Evolutionary conservation across 2,797 vertebrate species (phyloP), one percentile per base, ranked within the genome.

Genomic region (Urocyon cinereoargenteus): DNA sequence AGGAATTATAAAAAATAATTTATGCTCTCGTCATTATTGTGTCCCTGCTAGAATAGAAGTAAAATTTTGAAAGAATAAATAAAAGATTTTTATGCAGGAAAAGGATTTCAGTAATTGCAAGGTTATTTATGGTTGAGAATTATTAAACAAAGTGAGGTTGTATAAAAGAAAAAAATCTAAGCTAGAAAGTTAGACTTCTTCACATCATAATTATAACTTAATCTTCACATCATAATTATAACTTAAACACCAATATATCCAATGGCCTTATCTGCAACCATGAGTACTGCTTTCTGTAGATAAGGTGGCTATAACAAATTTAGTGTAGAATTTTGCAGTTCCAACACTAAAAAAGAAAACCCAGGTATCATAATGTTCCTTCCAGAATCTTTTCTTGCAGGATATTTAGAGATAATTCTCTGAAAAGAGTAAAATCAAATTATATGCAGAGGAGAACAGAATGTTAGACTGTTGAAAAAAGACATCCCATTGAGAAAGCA

Each of bases 341-440:
- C 22, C 93, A 86, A 78, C 68, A 24, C 51, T 86, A 84, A 97
- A 77, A 96, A 94, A 68, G 40, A 85, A 95, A 96, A 90, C 15
- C 10, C 24, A 84, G n/a, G 22, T 75, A 86, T 31, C 21, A 36
- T 83, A 64, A 93, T 85, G 94, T 88, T 92, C 57, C 7, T 94
- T 90, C 45, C 18, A 92, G 31, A 34, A 82, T 61, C 28, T 95
- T 86, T 90, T 92, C 62, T 92, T 86, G 59, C 21, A 91, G 31
- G 7, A 61, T 91, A 91, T 62, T 92, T 95, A 78, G 81, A 97
- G 66, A 94, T 49, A 85, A 93, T 92, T 95, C 51, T 90, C 40
- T 88, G n/a, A 81, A 95, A 97, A 93, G 34, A 95, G 57, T 61
- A 97, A 94, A 96, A 61, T 72, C 91, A 93, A 97, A 94, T 93